These are phyloP conservation scores for Rhyacophila brunnea DNA, from an alignment of 1,140 invertebrate species.

Conservation along the genomic window DNA sequence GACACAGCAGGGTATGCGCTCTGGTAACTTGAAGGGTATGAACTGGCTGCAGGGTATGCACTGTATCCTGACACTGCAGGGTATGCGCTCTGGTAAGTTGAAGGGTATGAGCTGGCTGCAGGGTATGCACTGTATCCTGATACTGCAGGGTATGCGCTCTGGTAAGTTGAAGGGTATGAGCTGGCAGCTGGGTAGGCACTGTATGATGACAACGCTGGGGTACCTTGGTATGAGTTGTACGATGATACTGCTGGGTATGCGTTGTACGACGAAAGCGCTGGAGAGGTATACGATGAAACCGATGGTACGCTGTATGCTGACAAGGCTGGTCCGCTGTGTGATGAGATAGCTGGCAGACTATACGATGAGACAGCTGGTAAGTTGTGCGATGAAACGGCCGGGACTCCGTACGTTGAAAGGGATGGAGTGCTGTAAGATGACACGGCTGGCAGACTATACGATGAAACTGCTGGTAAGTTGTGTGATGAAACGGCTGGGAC, in stretches of 20 bases:
- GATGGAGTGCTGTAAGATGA: constrained; percentile 27
- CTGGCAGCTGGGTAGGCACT: constrained; percentile 11
- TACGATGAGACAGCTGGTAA: constrained; percentile 16
- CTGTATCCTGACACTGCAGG: constrained; percentile 18
- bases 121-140: constrained; percentile 15
- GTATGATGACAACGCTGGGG: constrained; percentile 14
- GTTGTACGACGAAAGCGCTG: too few relatives aligned
- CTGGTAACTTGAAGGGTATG: background rate
- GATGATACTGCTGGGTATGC: too few relatives aligned
- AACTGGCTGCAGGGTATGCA: constrained; percentile 12
- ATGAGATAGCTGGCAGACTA: too few relatives aligned
- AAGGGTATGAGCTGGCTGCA: constrained; percentile 8
- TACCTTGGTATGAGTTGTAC: too few relatives aligned
- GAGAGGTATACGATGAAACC: constrained; percentile 7
- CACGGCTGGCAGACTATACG: constrained; percentile 9
- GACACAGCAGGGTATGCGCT: constrained; percentile 7
- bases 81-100: background rate
- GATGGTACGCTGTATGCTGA: constrained; percentile 22
- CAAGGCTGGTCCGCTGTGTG: too few relatives aligned
- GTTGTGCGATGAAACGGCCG: constrained; percentile 13
- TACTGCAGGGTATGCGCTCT: constrained; percentile 6
- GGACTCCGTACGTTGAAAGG: constrained; percentile 10
- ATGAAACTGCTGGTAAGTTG: constrained; percentile 1
- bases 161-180: background rate
- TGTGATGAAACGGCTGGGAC: background rate